Percentiles rank a stretch among this genome's conserved stretches.
phyloP scores from a whole-genome alignment of 2,888 invertebrate species.

The Sesamia inferens region DNA sequence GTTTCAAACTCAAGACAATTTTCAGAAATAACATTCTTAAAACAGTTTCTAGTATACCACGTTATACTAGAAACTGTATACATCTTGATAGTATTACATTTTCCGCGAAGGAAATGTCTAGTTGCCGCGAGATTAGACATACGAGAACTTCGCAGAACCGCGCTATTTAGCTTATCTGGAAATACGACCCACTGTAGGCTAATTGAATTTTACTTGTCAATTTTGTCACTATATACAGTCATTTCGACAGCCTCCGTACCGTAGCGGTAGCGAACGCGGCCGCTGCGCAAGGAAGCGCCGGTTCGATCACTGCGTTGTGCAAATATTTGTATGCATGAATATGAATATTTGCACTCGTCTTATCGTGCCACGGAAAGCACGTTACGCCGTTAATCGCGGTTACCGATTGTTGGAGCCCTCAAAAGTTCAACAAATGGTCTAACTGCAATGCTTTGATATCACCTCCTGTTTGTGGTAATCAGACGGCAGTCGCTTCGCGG shows the following conservation, averaged over 20 bases:
- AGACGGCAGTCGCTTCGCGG: too few species aligned
- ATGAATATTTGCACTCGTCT: too few species aligned
- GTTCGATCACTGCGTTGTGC: too few species aligned
- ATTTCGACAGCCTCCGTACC: background rate
- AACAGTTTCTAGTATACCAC: background rate
- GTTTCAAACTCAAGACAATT: background rate
- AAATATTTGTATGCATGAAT: too few species aligned
- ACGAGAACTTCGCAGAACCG: constrained; percentile 12
- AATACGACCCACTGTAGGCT: constrained; percentile 13
- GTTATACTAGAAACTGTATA: background rate
- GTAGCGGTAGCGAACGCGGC: too few species aligned
- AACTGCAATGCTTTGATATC: too few species aligned
- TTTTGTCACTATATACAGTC: background rate
- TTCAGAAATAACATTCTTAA: background rate
- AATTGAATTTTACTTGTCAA: constrained; percentile 2
- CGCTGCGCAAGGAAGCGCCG: too few species aligned
- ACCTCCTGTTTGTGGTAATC: too few species aligned
- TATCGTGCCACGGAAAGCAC: too few species aligned
- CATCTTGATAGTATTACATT: constrained; percentile 18
- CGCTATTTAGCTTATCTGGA: constrained; percentile 32
- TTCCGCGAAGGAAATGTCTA: constrained; percentile 2
- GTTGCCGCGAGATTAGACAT: constrained; percentile 10
- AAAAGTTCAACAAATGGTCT: too few species aligned
- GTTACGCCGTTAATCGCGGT: too few species aligned
- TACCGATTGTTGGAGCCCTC: too few species aligned